These are phyloP conservation scores for Podiceps cristatus DNA, from an alignment of 2,113 vertebrate genomes.

Conservation along the genomic window DNA sequence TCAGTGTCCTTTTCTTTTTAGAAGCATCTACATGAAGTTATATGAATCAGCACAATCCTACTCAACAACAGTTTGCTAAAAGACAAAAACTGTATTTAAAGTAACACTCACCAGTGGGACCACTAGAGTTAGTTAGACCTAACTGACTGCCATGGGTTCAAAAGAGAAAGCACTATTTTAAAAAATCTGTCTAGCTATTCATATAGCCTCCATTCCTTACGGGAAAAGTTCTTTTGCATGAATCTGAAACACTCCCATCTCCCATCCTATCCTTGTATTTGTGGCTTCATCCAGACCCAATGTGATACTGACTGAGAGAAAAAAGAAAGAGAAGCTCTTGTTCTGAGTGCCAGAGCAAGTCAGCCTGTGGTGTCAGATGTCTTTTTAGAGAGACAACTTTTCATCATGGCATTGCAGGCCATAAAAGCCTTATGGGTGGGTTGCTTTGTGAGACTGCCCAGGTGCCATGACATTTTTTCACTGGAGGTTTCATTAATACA, in stretches of 20 bases:
- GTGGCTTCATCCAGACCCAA: neutral
- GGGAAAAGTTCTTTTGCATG: neutral
- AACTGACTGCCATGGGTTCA: neutral
- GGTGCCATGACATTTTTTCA: neutral
- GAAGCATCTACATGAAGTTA: neutral
- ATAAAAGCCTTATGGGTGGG: neutral
- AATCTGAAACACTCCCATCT: neutral
- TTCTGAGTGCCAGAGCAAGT: neutral
- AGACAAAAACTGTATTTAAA: neutral
- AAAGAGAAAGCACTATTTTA: neutral
- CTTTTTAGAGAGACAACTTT: neutral
- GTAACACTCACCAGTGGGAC: neutral
- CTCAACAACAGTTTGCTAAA: neutral
- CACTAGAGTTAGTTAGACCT: neutral
- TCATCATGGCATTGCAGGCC: neutral
- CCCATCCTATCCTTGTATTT: neutral
- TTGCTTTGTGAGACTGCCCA: neutral
- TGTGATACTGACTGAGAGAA: neutral
- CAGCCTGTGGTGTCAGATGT: neutral
- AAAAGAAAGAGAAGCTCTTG: neutral
- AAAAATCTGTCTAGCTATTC: neutral
- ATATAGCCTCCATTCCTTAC: neutral
- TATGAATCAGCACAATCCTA: neutral
- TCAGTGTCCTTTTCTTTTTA: neutral
- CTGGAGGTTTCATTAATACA: neutral